Evolutionary conservation across 2,888 invertebrate species (phyloP).

Genomic region (Graphium colonna): DNA sequence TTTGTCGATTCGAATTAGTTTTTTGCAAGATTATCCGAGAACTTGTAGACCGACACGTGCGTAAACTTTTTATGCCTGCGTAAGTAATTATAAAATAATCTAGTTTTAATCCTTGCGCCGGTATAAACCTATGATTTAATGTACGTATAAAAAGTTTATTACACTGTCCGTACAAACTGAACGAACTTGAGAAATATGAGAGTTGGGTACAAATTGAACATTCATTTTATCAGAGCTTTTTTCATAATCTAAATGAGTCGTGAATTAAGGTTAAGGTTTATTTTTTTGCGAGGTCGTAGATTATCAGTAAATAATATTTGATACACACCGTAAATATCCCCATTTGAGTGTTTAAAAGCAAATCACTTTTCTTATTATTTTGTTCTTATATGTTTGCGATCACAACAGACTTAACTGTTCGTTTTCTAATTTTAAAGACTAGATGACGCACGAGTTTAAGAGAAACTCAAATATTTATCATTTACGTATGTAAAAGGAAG

Average conservation of each 20-base stretch:
- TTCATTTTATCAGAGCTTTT: not conserved
- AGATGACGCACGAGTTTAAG: too few relatives aligned
- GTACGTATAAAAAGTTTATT: not conserved
- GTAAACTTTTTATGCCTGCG: not conserved
- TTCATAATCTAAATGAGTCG: not conserved
- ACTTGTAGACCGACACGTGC: too few relatives aligned
- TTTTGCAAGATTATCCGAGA: not conserved
- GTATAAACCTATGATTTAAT: not conserved
- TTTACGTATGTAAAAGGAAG: too few relatives aligned
- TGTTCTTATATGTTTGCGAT: too few relatives aligned
- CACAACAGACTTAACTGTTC: too few relatives aligned
- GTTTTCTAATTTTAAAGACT: too few relatives aligned
- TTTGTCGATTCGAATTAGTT: too few relatives aligned
- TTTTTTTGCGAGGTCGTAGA: conserved; percentile 13
- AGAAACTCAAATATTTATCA: too few relatives aligned
- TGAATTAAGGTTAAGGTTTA: conserved; percentile 16
- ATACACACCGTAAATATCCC: not conserved
- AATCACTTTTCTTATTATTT: too few relatives aligned
- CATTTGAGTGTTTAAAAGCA: too few relatives aligned
- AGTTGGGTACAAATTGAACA: not conserved
- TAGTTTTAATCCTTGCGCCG: not conserved
- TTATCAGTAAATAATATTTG: conserved; percentile 3
- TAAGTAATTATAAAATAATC: not conserved
- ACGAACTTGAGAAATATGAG: not conserved
- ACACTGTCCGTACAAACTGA: not conserved